Conservation (phyloP, 2,797 vertebrate genomes). For the Myioborus melanocephalus region DNA sequence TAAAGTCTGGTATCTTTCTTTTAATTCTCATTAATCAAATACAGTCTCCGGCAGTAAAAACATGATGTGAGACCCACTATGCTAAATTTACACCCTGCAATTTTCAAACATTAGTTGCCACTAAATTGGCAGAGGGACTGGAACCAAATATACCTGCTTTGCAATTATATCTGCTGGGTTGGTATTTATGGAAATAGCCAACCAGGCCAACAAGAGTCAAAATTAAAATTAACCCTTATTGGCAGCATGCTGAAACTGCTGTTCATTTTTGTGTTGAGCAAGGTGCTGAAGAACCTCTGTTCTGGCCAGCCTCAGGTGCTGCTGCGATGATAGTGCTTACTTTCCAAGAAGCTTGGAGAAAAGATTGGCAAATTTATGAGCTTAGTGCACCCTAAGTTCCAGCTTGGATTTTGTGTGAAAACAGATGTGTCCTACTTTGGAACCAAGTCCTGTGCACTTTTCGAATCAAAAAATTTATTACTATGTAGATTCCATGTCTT, state of each 20-base stretch:
- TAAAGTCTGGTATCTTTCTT: background rate
- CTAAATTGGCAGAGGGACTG: slow-evolving; percentile 3
- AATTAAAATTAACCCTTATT: slow-evolving; percentile 50
- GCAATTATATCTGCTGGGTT: slow-evolving; percentile 57
- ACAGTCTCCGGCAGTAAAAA: slow-evolving; percentile 16
- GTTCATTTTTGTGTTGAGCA: background rate
- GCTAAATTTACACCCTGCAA: slow-evolving; percentile 70
- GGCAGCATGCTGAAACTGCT: background rate
- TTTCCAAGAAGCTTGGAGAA: background rate
- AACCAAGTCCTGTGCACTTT: rapidly evolving
- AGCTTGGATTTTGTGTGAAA: background rate
- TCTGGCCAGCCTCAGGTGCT: background rate
- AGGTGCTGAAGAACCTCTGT: background rate
- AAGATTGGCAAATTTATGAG: background rate
- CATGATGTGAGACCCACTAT: slow-evolving; percentile 9
- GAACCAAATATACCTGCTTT: slow-evolving; percentile 59
- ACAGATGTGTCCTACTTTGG: background rate
- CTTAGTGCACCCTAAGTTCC: background rate
- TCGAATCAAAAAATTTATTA: background rate
- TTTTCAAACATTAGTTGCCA: slow-evolving; percentile 58
- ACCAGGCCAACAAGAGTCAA: slow-evolving; percentile 5
- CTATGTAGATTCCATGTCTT: background rate
- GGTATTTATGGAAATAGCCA: slow-evolving; percentile 34
- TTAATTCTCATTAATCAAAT: slow-evolving; percentile 51
- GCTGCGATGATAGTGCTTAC: background rate